Evolutionary conservation across 2,113 vertebrate species (phyloP).

Genomic region (Ptychochromis oligacanthus): DNA sequence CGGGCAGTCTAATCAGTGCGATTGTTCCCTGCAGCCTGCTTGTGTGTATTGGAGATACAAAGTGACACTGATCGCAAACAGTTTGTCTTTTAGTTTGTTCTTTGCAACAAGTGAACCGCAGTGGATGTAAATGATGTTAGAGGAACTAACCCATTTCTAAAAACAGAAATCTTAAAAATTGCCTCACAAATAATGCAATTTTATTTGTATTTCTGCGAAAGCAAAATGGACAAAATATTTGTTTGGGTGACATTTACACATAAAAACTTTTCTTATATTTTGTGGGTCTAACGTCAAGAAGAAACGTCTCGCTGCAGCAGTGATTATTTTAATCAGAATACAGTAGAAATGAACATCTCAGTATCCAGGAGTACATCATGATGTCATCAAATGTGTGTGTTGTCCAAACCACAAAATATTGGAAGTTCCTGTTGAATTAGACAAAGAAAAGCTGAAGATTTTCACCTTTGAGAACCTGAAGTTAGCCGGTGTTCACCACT

Average conservation of each 20-base stretch:
- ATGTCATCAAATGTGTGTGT: accelerated
- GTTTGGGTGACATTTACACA: neutral
- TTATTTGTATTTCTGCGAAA: neutral
- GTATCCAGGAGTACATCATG: neutral
- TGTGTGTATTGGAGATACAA: too few relatives aligned
- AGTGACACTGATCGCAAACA: too few relatives aligned
- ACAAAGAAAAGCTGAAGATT: neutral
- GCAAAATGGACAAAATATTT: too few relatives aligned
- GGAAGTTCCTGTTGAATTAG: too few relatives aligned
- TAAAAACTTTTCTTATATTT: too few relatives aligned
- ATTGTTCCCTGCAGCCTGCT: neutral
- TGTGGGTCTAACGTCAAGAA: too few relatives aligned
- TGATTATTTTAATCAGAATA: too few relatives aligned
- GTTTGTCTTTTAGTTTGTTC: too few relatives aligned
- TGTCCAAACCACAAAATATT: neutral
- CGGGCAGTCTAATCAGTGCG: neutral
- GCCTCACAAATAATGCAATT: neutral
- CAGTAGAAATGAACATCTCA: neutral
- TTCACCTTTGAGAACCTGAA: neutral
- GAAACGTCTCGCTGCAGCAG: too few relatives aligned
- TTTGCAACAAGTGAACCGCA: neutral
- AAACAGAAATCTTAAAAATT: neutral
- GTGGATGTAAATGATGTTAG: neutral
- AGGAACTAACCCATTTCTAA: neutral
- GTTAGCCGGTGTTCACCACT: too few relatives aligned